These are phyloP conservation scores for Pseudoatta argentina DNA, from an alignment of 1,140 invertebrate genomes.

Conservation along the genomic window DNA sequence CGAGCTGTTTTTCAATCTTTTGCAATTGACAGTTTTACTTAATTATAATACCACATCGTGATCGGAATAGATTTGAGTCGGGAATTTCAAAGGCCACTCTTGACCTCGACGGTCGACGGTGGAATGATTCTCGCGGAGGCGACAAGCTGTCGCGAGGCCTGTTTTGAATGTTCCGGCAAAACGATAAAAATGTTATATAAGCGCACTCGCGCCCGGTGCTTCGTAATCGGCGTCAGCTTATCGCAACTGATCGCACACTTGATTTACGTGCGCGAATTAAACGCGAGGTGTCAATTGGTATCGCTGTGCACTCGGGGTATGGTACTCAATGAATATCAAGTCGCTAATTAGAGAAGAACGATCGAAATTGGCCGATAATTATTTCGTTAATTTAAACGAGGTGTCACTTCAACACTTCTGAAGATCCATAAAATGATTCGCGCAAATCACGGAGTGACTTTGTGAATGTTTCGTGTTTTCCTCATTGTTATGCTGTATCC, in stretches of 20 bases:
- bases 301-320: not conserved
- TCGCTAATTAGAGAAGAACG: conserved; percentile 3
- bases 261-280: conserved; percentile 23
- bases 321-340: not conserved
- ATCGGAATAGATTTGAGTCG: not conserved
- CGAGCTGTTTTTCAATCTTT: not conserved
- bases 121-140: not conserved
- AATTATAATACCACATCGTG: not conserved
- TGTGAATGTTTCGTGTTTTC: not conserved
- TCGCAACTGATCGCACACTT: not conserved
- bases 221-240: conserved; percentile 4
- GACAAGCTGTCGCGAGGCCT: conserved; percentile 19
- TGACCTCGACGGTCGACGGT: not conserved
- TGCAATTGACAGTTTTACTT: not conserved
- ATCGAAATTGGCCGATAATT: not conserved
- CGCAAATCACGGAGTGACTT: not conserved
- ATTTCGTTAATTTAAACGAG: not conserved
- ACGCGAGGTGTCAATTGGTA: conserved; percentile 21
- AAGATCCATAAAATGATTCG: not conserved
- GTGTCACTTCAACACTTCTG: not conserved
- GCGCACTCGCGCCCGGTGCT: conserved; percentile 2
- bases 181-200: conserved; percentile 55
- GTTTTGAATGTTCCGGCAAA: conserved; percentile 10
- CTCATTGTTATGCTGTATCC: not conserved
- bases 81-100: not conserved